Evolutionary conservation across 2,888 invertebrate species (phyloP).

Genomic region (Drosophila macrospina): DNA sequence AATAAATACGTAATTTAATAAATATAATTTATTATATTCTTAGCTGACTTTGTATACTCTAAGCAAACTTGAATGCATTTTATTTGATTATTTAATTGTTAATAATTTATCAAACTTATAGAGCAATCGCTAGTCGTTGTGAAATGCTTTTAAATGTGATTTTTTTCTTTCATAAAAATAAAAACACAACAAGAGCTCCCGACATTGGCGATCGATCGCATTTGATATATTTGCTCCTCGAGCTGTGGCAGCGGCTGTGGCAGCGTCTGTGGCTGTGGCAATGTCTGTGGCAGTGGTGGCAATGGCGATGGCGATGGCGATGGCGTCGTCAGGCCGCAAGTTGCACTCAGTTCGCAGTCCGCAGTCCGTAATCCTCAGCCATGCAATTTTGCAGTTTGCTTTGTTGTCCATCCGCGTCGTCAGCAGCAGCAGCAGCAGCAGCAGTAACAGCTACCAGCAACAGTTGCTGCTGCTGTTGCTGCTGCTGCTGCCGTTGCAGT

Average conservation of each 20-base stretch:
- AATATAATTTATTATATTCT: no score
- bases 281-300: conserved; percentile 32
- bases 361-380: no score
- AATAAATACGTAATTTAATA: no score
- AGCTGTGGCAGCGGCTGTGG: conserved; percentile 54
- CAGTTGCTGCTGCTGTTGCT: conserved; percentile 28
- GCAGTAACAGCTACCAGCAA: no score
- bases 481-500: conserved; percentile 41
- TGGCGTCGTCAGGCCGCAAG: conserved; percentile 63
- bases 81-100: neutral
- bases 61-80: neutral
- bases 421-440: conserved; percentile 28
- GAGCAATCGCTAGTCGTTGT: conserved; percentile 8
- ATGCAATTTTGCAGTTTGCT: conserved; percentile 63
- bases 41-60: no score
- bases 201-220: conserved; percentile 83
- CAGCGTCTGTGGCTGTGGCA: conserved; percentile 7
- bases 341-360: conserved; percentile 1
- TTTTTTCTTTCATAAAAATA: conserved; percentile 50
- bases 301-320: conserved; percentile 49
- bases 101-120: neutral
- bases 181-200: conserved; percentile 72
- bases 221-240: conserved; percentile 83
- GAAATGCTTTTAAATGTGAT: neutral
- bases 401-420: conserved; percentile 76